These are phyloP conservation scores for Jordanella pulchra DNA, from an alignment of 2,797 vertebrate species.

Conservation along the genomic window DNA sequence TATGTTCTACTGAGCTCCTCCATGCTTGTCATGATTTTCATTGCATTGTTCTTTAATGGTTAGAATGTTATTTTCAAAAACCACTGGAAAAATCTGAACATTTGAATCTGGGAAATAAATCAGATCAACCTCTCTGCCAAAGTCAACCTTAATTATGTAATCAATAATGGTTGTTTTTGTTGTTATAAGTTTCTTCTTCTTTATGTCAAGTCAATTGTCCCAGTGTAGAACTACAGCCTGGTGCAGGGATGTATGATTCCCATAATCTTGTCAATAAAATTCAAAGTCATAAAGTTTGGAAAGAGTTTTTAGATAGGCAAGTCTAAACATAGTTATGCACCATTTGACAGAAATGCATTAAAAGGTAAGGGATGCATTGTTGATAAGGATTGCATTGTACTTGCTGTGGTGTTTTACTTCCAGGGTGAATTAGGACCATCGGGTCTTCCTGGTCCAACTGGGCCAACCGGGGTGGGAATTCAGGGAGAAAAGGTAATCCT, in stretches of 20 bases:
- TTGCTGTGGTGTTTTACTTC: conserved; percentile 41
- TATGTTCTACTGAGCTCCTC: neutral
- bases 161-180: too few relatives aligned
- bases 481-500: conserved; percentile 86
- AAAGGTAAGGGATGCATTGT: neutral
- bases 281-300: neutral
- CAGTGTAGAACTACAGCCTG: neutral
- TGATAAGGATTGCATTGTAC: neutral
- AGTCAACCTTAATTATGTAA: too few relatives aligned
- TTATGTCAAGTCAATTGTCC: neutral
- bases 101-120: too few relatives aligned
- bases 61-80: too few relatives aligned
- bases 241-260: neutral
- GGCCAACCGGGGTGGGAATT: conserved; percentile 83
- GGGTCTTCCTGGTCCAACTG: conserved; percentile 81
- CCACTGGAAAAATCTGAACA: too few relatives aligned
- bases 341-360: neutral
- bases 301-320: neutral
- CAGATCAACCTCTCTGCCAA: too few relatives aligned
- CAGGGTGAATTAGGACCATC: conserved; percentile 85
- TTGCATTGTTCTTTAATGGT: too few relatives aligned
- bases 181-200: neutral
- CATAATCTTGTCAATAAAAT: neutral
- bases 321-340: neutral
- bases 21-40: too few relatives aligned